phyloP scores from a whole-genome alignment of 2,888 invertebrate species.

The Lissocephala sabroskyi region DNA sequence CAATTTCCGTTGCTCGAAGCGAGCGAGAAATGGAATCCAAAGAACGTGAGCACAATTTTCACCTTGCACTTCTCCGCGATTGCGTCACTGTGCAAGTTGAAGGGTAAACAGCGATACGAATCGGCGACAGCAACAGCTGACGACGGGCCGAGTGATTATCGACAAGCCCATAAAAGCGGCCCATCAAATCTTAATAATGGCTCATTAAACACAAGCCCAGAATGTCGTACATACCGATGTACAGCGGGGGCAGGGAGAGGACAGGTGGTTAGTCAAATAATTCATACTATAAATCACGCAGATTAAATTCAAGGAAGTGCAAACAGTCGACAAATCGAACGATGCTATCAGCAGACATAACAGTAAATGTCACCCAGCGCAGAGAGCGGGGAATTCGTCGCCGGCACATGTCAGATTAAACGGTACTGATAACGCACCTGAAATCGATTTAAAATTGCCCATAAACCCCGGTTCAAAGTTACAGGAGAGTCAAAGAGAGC shows the following conservation, averaged over 20 bases:
- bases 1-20: constrained; percentile 32
- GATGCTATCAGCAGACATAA: not conserved
- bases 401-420: not conserved
- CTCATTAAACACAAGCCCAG: not conserved
- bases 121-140: not conserved
- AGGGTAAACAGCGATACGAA: not conserved
- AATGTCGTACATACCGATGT: no score
- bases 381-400: not conserved
- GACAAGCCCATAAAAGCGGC: not conserved
- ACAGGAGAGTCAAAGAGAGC: not conserved
- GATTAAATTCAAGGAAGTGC: no score
- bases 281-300: no score
- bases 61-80: no score
- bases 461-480: not conserved
- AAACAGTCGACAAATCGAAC: not conserved
- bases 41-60: no score
- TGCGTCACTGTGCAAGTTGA: not conserved
- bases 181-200: not conserved
- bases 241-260: no score
- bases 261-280: no score
- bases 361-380: constrained; percentile 1
- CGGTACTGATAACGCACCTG: not conserved
- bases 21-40: not conserved
- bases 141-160: no score
- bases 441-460: not conserved